Conservation (phyloP, 23 tunicate genomes). For the Styela clava region DNA sequence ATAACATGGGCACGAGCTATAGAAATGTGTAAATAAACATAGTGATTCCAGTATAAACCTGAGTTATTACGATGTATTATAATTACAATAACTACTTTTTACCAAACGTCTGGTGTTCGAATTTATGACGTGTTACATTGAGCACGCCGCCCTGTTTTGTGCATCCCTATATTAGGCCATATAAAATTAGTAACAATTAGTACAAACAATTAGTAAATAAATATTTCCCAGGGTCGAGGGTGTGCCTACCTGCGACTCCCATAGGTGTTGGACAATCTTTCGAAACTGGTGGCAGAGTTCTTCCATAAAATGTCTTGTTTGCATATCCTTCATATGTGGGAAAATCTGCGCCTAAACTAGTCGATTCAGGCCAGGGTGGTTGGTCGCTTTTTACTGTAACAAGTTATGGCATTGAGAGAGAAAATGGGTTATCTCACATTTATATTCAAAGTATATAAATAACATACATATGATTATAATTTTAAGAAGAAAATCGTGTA, state of each 20-base stretch:
- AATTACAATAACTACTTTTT: too few relatives aligned
- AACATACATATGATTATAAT: slow-evolving; percentile 35
- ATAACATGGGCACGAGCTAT: too few relatives aligned
- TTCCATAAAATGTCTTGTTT: slow-evolving; percentile 36
- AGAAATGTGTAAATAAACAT: too few relatives aligned
- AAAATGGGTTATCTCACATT: not conserved
- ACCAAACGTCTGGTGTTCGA: too few relatives aligned
- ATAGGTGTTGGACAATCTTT: slow-evolving; percentile 54
- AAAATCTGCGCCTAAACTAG: slow-evolving; percentile 27
- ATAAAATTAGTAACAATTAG: too few relatives aligned
- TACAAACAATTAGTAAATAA: too few relatives aligned
- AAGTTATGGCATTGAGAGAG: not conserved
- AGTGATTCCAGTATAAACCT: too few relatives aligned
- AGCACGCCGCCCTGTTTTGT: too few relatives aligned
- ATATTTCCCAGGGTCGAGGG: too few relatives aligned
- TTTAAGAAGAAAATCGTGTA: slow-evolving; percentile 34
- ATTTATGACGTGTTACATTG: too few relatives aligned
- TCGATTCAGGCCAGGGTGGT: slow-evolving; percentile 41
- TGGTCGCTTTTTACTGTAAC: not conserved
- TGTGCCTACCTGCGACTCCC: slow-evolving; percentile 67
- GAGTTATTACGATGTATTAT: too few relatives aligned
- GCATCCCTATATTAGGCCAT: too few relatives aligned
- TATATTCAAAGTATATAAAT: not conserved
- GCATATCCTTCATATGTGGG: slow-evolving; percentile 45
- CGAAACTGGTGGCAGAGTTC: slow-evolving; percentile 52